Conservation (phyloP, 2,888 invertebrate species). For the Bembecia ichneumoniformis region DNA sequence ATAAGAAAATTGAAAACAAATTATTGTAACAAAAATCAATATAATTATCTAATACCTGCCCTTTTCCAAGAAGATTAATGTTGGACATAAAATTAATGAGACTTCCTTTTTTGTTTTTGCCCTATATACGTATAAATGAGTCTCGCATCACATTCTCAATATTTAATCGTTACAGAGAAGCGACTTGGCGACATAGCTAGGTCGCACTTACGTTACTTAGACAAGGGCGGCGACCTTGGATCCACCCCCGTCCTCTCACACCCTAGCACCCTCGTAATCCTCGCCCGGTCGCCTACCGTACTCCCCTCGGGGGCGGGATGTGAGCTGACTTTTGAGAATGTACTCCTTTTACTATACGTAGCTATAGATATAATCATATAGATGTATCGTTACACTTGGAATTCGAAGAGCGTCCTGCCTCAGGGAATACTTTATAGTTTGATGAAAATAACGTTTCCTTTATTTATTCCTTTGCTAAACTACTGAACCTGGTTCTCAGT, state of each 20-base stretch:
- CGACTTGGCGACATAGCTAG: slow-evolving; percentile 51
- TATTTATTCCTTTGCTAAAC: not conserved
- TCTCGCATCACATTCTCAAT: not conserved
- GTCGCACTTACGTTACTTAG: slow-evolving; percentile 56
- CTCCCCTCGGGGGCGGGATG: slow-evolving; percentile 35
- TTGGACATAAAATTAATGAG: too few species aligned
- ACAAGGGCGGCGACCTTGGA: slow-evolving; percentile 65
- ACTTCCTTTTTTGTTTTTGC: too few species aligned
- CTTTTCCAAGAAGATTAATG: too few species aligned
- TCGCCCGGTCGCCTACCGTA: slow-evolving; percentile 9
- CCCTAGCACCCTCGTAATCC: not conserved
- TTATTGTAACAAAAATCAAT: too few species aligned
- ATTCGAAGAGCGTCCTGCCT: not conserved
- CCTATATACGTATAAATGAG: slow-evolving; percentile 1
- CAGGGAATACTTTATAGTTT: not conserved
- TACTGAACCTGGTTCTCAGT: too few species aligned
- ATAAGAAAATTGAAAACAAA: too few species aligned
- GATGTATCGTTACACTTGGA: not conserved
- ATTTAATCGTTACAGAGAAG: slow-evolving; percentile 42
- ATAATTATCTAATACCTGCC: too few species aligned
- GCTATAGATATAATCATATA: not conserved
- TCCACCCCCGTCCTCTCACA: slow-evolving; percentile 13
- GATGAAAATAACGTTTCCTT: not conserved
- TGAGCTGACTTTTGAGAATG: slow-evolving; percentile 54
- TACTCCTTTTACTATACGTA: slow-evolving; percentile 25